Conservation (phyloP, 1,140 invertebrate genomes). For the Oncopeltus fasciatus region DNA sequence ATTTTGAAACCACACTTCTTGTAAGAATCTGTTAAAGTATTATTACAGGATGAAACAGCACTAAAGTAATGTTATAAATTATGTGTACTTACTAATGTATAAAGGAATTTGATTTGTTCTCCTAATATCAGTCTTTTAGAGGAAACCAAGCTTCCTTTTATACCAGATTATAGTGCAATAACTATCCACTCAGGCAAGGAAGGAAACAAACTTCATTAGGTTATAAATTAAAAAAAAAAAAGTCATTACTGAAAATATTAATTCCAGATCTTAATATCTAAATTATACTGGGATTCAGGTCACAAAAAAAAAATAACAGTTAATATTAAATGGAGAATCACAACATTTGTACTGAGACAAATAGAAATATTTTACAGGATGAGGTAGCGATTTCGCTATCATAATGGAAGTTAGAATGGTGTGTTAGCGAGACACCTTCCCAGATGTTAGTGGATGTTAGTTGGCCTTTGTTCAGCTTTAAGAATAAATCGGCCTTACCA, state of each 20-base stretch:
- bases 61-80: background rate
- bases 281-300: background rate
- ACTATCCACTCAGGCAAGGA: background rate
- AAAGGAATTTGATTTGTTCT: conserved; percentile 3
- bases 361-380: background rate
- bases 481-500: conserved; percentile 44
- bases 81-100: background rate
- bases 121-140: conserved; percentile 20
- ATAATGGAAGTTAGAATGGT: background rate
- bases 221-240: conserved; percentile 2
- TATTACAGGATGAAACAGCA: background rate
- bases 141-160: conserved; percentile 16
- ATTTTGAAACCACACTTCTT: background rate
- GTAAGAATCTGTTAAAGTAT: background rate
- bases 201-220: background rate
- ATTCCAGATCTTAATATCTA: background rate
- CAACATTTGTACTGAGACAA: conserved; percentile 1
- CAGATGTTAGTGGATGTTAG: conserved; percentile 4
- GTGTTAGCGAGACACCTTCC: background rate
- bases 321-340: conserved; percentile 2
- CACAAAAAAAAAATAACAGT: background rate
- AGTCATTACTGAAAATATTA: background rate
- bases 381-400: background rate
- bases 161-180: conserved; percentile 4
- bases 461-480: conserved; percentile 15